Percentiles rank a stretch among this genome's conserved stretches.
These are phyloP conservation scores for Astyanax mexicanus DNA, from an alignment of 2,797 vertebrate genomes.

Conservation along the genomic window DNA sequence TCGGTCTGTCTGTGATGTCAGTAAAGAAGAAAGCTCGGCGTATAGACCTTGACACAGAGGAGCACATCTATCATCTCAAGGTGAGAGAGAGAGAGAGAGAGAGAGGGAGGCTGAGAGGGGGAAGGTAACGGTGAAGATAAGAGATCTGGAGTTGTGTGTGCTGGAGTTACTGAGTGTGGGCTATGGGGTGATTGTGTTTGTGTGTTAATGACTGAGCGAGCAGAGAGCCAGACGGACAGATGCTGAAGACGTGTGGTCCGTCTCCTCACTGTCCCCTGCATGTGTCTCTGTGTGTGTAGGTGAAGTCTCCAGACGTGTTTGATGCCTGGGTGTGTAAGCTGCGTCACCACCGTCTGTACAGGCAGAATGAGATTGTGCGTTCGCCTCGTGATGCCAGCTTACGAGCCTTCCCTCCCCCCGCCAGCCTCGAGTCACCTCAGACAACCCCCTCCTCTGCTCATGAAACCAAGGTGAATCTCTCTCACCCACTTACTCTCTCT, in stretches of 20 bases:
- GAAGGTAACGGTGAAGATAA: background rate
- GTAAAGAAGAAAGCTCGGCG: constrained; percentile 97
- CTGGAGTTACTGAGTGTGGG: background rate
- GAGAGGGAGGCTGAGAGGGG: background rate
- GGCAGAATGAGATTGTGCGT: constrained; percentile 97
- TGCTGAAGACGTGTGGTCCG: constrained; percentile 37
- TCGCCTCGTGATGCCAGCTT: constrained; percentile 93
- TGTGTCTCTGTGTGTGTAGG: constrained; percentile 71
- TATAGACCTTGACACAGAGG: constrained; percentile 98
- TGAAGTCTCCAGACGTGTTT: constrained; percentile 97
- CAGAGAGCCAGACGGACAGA: constrained; percentile 36
- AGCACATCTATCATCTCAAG: constrained; percentile 99
- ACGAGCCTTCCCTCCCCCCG: constrained; percentile 89
- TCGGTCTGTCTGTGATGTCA: constrained; percentile 98
- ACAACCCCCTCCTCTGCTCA: constrained; percentile 80
- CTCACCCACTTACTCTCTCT: background rate
- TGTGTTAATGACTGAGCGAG: constrained; percentile 3
- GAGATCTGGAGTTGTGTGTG: background rate
- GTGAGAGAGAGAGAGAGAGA: constrained; percentile 70
- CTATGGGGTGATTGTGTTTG: constrained; percentile 1
- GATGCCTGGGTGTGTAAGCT: constrained; percentile 96
- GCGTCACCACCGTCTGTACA: constrained; percentile 93
- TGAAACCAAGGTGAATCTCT: constrained; percentile 85
- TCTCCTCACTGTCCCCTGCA: constrained; percentile 28
- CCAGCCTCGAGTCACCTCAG: constrained; percentile 88